Conservation (phyloP, 2,113 vertebrate genomes). For the Uria lomvia region DNA sequence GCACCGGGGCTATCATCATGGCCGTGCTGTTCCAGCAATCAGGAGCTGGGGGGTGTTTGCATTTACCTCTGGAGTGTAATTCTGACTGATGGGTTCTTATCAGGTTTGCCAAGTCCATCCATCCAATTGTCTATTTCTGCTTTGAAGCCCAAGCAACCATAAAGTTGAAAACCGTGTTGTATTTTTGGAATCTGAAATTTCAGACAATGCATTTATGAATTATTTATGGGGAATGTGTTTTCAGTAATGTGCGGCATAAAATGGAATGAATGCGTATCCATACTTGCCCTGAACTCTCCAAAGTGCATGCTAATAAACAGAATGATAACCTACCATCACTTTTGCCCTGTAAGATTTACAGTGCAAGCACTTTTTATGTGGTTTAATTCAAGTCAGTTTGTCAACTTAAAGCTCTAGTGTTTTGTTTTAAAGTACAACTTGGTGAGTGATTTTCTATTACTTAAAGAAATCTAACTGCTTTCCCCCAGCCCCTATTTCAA, state of each 20-base stretch:
- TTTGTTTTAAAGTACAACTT: slow-evolving; percentile 38
- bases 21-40: not conserved
- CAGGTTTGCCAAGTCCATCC: slow-evolving; percentile 53
- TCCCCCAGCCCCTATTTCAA: not conserved
- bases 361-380: slow-evolving; percentile 46
- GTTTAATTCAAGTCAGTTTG: slow-evolving; percentile 58
- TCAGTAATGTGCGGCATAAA: slow-evolving; percentile 63
- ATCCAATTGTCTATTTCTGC: slow-evolving; percentile 51
- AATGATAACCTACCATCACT: slow-evolving; percentile 48
- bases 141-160: slow-evolving; percentile 49
- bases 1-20: not conserved
- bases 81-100: slow-evolving; percentile 45
- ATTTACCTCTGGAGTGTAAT: slow-evolving; percentile 24
- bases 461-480: slow-evolving; percentile 21
- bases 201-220: slow-evolving; percentile 63
- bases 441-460: slow-evolving; percentile 22
- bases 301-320: slow-evolving; percentile 62
- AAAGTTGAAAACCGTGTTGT: slow-evolving; percentile 51
- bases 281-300: slow-evolving; percentile 62
- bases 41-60: not conserved
- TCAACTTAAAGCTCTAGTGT: slow-evolving; percentile 18
- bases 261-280: slow-evolving; percentile 56
- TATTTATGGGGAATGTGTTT: slow-evolving; percentile 66
- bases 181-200: slow-evolving; percentile 68
- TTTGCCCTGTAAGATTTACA: slow-evolving; percentile 55